A percentile compares a stretch with the other conserved stretches of the same genome.
phyloP scores from a whole-genome alignment of 2,888 invertebrate species.

The Megaustenia siamemsis region DNA sequence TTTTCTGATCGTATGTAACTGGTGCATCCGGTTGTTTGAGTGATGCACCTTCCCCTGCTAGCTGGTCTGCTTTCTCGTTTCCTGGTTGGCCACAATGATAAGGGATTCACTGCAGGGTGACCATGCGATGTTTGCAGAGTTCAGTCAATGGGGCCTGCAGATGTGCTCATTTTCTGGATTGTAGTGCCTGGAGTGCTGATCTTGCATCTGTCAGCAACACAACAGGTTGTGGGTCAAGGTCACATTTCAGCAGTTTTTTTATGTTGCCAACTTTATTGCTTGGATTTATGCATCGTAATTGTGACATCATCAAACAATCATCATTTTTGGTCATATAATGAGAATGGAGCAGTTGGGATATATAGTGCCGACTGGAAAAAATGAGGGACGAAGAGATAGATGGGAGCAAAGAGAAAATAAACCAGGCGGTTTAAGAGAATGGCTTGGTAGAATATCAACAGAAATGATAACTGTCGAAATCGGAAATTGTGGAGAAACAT shows the following conservation, averaged over 20 bases:
- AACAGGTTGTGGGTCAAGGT: not conserved
- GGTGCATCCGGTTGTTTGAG: not conserved
- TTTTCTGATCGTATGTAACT: not conserved
- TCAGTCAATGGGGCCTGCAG: not conserved
- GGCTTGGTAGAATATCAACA: too few species aligned
- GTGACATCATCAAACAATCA: too few species aligned
- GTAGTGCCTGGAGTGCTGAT: not conserved
- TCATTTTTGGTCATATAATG: too few species aligned
- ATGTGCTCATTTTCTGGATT: not conserved
- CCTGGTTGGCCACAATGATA: constrained; percentile 3
- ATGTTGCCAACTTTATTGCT: not conserved
- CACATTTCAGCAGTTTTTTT: not conserved
- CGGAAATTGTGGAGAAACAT: too few species aligned
- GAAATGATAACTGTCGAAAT: too few species aligned
- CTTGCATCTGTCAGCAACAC: not conserved
- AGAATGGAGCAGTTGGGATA: too few species aligned
- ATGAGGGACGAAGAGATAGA: too few species aligned
- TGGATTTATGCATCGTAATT: constrained; percentile 13
- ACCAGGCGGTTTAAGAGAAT: too few species aligned
- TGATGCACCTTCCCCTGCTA: not conserved
- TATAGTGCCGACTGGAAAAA: too few species aligned
- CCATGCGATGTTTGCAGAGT: not conserved
- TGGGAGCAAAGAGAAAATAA: too few species aligned
- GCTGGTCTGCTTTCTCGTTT: not conserved
- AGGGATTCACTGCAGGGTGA: not conserved